phyloP scores from a whole-genome alignment of 2,888 invertebrate species.

The Amblyjoppa proteus region DNA sequence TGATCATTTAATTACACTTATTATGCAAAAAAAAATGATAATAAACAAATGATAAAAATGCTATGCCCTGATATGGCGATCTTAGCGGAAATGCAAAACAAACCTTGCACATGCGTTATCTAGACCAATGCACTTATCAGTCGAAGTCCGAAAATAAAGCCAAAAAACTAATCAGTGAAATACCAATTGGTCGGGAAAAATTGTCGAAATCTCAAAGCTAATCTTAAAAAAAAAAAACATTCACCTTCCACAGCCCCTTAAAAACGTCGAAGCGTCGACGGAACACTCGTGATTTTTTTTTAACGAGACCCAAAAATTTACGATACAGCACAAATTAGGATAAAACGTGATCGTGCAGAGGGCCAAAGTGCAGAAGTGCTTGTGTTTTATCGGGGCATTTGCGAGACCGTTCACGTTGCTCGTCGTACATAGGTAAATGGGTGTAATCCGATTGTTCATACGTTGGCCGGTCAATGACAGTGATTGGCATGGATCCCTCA shows the following conservation, averaged over 20 bases:
- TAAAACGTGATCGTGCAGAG: background rate
- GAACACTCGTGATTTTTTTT: background rate
- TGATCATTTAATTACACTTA: too few relatives aligned
- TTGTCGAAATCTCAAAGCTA: too few relatives aligned
- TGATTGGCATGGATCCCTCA: background rate
- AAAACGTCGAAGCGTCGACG: background rate
- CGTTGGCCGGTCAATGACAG: background rate
- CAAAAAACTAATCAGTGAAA: too few relatives aligned
- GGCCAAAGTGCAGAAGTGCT: background rate
- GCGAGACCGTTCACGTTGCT: slow-evolving; percentile 22
- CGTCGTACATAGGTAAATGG: background rate
- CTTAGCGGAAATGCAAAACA: too few relatives aligned
- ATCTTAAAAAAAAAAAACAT: background rate
- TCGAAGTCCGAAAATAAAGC: too few relatives aligned
- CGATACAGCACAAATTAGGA: background rate
- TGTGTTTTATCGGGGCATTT: background rate
- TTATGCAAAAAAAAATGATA: too few relatives aligned
- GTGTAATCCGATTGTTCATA: background rate
- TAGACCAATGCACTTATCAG: too few relatives aligned
- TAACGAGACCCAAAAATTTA: background rate
- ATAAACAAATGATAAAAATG: too few relatives aligned
- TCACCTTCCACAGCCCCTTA: background rate
- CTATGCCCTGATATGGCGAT: too few relatives aligned
- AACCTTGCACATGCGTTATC: too few relatives aligned
- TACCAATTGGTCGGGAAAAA: too few relatives aligned